Conservation (phyloP, 1,140 invertebrate genomes). For the Vollenhovia emeryi region DNA sequence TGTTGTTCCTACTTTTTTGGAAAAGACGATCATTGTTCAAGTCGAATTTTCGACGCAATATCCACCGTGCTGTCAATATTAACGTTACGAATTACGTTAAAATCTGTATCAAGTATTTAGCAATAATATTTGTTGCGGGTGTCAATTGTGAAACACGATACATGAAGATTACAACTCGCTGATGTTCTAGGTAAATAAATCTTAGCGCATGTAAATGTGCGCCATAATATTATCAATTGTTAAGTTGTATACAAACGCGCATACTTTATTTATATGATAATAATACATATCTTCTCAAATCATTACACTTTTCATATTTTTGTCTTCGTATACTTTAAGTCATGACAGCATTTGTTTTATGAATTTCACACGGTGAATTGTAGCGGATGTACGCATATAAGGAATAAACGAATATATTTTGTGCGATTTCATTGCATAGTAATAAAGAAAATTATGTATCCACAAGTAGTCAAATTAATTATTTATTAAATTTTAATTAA, state of each 20-base stretch:
- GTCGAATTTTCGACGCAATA: not conserved
- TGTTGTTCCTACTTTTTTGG: slow-evolving; percentile 27
- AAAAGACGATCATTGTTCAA: slow-evolving; percentile 4
- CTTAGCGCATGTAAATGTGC: not conserved
- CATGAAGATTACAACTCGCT: slow-evolving; percentile 4
- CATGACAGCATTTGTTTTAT: not conserved
- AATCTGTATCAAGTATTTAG: slow-evolving; percentile 17
- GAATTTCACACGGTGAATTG: not conserved
- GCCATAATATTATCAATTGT: not conserved
- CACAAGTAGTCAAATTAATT: not conserved
- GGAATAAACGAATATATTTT: slow-evolving; percentile 25
- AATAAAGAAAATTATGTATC: not conserved
- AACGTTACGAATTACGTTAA: not conserved
- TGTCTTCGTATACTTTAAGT: not conserved
- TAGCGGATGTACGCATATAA: slow-evolving; percentile 1
- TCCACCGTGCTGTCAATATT: slow-evolving; percentile 10
- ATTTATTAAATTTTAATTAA: slow-evolving; percentile 11
- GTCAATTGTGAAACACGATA: not conserved
- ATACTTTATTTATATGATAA: not conserved
- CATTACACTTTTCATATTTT: slow-evolving; percentile 6
- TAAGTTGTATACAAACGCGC: not conserved
- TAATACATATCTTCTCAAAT: not conserved
- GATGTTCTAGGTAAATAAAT: not conserved
- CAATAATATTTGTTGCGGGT: slow-evolving; percentile 30
- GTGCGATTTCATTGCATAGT: slow-evolving; percentile 12